Evolutionary conservation across 2,888 invertebrate genomes (phyloP).

Genomic region (Habroteleia sp.): DNA sequence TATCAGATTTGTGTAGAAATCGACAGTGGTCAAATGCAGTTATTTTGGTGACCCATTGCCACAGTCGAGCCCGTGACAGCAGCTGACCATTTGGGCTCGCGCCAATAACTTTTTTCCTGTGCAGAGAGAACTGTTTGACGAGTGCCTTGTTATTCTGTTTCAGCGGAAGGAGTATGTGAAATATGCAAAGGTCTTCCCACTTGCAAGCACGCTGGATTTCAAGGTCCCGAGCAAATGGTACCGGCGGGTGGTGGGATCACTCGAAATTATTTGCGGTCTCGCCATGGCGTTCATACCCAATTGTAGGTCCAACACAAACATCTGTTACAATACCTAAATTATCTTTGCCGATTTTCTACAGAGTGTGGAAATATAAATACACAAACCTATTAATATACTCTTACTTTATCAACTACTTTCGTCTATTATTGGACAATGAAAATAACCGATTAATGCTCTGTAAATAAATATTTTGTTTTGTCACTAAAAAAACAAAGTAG

Average conservation of each 20-base stretch:
- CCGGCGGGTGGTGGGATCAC: slow-evolving; percentile 89
- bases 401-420: no score
- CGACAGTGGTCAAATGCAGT: no score
- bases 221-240: slow-evolving; percentile 97
- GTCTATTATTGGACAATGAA: no score
- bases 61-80: slow-evolving; percentile 70
- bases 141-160: slow-evolving; percentile 75
- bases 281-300: slow-evolving; percentile 91
- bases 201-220: slow-evolving; percentile 89
- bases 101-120: slow-evolving; percentile 60
- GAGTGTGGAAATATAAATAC: no score
- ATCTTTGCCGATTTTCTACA: no score
- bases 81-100: slow-evolving; percentile 67
- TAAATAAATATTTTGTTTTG: no score
- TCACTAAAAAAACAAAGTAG: no score
- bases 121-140: slow-evolving; percentile 5
- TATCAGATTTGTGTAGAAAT: no score
- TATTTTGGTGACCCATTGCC: slow-evolving; percentile 72
- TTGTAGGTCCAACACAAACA: slow-evolving; percentile 84
- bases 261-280: slow-evolving; percentile 92
- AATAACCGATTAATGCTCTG: no score
- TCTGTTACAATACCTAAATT: slow-evolving; percentile 1
- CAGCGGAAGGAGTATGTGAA: slow-evolving; percentile 97
- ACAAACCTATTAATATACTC: no score
- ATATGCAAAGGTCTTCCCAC: slow-evolving; percentile 96